Evolutionary conservation across 1,140 invertebrate species (phyloP).

Genomic region (Uloborus diversus): DNA sequence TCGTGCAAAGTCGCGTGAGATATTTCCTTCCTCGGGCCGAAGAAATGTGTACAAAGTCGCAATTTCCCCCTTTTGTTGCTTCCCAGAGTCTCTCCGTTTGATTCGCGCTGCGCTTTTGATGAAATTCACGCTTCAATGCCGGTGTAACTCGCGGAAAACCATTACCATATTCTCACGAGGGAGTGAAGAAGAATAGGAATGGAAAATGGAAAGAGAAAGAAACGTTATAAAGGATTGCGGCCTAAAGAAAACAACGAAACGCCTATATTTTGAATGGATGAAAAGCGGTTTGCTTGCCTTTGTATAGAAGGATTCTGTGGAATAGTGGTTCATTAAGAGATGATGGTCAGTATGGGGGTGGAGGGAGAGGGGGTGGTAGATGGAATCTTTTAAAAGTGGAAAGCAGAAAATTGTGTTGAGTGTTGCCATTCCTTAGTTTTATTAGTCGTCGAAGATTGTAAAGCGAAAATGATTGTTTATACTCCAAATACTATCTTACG

Average conservation of each 20-base stretch:
- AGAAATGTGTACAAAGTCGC: slow-evolving; percentile 6
- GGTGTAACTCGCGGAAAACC: slow-evolving; percentile 10
- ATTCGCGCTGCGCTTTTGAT: slow-evolving; percentile 15
- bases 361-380: no score
- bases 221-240: background rate
- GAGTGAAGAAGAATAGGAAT: background rate
- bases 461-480: no score
- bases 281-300: background rate
- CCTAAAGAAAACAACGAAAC: slow-evolving; percentile 17
- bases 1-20: slow-evolving; percentile 1
- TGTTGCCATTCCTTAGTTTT: no score
- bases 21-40: background rate
- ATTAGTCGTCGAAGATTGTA: no score
- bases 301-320: background rate
- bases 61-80: slow-evolving; percentile 3
- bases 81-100: background rate
- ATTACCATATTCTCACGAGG: slow-evolving; percentile 38
- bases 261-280: slow-evolving; percentile 21
- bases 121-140: slow-evolving; percentile 38
- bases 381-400: no score
- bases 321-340: no score
- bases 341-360: no score
- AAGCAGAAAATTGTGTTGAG: no score
- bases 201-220: background rate
- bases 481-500: no score